Conservation (phyloP, 1,140 invertebrate genomes). For the Telenomus remus region DNA sequence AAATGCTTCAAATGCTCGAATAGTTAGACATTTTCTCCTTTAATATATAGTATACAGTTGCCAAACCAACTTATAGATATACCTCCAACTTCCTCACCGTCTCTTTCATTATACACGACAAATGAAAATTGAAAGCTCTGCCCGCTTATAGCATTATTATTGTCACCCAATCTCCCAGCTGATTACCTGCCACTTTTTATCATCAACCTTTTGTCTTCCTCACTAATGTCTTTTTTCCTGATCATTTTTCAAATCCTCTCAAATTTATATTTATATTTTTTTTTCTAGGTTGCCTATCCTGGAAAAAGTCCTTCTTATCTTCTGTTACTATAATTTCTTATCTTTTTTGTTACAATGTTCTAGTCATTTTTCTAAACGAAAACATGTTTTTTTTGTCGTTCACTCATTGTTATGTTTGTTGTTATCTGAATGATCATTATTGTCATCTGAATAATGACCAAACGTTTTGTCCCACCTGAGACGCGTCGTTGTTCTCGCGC, state of each 20-base stretch:
- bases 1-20: conserved; percentile 58
- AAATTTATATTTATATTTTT: too few relatives aligned
- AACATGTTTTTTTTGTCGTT: neutral
- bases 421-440: conserved; percentile 12
- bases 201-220: too few relatives aligned
- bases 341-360: too few relatives aligned
- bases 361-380: neutral
- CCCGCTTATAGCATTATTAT: conserved; percentile 21
- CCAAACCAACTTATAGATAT: too few relatives aligned
- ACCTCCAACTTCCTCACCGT: neutral
- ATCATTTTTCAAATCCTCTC: too few relatives aligned
- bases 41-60: conserved; percentile 32
- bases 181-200: neutral
- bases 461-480: conserved; percentile 31
- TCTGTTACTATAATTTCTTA: too few relatives aligned
- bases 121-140: conserved; percentile 32
- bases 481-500: conserved; percentile 24
- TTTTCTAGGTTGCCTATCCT: too few relatives aligned
- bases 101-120: conserved; percentile 45
- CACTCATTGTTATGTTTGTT: conserved; percentile 22
- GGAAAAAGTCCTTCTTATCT: too few relatives aligned
- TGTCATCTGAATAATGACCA: conserved; percentile 34
- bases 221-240: too few relatives aligned
- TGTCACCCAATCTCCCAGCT: conserved; percentile 8
- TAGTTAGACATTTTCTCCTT: conserved; percentile 49